Evolutionary conservation across 2,888 invertebrate species (phyloP).

Genomic region (Lasioglossum marginatum): DNA sequence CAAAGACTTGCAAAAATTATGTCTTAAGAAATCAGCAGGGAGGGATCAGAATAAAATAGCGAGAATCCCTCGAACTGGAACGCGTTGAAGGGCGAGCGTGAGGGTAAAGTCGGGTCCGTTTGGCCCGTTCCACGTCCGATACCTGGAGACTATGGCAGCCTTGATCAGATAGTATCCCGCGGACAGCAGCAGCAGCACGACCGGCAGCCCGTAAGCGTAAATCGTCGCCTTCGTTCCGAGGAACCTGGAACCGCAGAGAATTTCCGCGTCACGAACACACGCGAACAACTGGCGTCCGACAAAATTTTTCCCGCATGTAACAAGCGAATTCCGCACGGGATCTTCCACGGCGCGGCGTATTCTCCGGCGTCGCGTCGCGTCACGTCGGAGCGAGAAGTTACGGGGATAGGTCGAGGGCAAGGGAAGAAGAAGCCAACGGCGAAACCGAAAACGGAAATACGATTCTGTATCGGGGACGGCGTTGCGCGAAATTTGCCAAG

Average conservation of each 20-base stretch:
- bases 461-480: background rate
- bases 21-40: too few species aligned
- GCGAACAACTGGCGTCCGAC: background rate
- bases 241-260: conserved; percentile 84
- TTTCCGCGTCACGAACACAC: background rate
- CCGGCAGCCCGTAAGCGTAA: conserved; percentile 86
- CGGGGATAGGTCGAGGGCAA: background rate
- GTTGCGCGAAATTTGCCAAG: background rate
- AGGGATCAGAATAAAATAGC: too few species aligned
- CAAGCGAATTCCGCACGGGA: background rate
- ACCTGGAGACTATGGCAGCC: conserved; percentile 86
- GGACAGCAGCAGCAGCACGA: conserved; percentile 84
- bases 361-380: background rate
- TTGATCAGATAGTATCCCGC: conserved; percentile 85
- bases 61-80: too few species aligned
- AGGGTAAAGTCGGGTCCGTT: background rate
- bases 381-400: background rate
- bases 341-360: background rate
- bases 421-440: background rate
- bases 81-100: too few species aligned
- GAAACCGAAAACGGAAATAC: conserved; percentile 6
- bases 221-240: conserved; percentile 85
- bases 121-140: conserved; percentile 12
- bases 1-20: too few species aligned
- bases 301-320: background rate